Conservation (phyloP, 2,888 invertebrate species). For the Drosophila diplacantha region DNA sequence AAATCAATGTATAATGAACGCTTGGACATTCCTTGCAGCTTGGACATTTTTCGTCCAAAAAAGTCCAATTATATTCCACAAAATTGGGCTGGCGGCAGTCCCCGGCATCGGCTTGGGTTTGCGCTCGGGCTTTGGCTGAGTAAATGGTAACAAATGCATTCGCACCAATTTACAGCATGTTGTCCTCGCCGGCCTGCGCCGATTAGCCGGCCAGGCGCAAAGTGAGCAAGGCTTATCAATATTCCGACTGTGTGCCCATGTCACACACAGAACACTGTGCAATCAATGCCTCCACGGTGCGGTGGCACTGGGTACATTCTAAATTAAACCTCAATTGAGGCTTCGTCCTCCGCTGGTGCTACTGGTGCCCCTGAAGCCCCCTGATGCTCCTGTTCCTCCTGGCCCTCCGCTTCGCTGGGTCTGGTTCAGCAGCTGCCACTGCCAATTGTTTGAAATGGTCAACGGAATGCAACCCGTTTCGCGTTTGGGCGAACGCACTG, state of each 20-base stretch:
- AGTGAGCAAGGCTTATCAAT: conserved; percentile 68
- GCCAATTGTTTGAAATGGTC: conserved; percentile 74
- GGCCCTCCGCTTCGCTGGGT: conserved; percentile 11
- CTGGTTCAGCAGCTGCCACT: conserved; percentile 45
- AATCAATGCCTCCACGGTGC: conserved; percentile 47
- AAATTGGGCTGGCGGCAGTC: conserved; percentile 20
- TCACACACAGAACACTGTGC: conserved; percentile 47
- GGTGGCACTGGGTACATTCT: conserved; percentile 59
- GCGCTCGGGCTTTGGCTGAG: conserved; percentile 8
- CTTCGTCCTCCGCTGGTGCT: conserved; percentile 42
- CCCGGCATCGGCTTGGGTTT: not conserved
- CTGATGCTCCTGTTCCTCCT: conserved; percentile 3
- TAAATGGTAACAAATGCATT: conserved; percentile 71
- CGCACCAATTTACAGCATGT: conserved; percentile 66
- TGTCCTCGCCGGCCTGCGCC: conserved; percentile 29
- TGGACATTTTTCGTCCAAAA: conserved; percentile 4
- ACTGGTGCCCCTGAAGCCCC: conserved; percentile 3
- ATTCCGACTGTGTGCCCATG: conserved; percentile 70
- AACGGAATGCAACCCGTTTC: conserved; percentile 76
- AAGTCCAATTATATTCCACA: conserved; percentile 7
- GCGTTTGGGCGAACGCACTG: conserved; percentile 49
- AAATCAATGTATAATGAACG: conserved; percentile 6
- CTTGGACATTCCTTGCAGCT: not conserved
- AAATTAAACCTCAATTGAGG: conserved; percentile 69
- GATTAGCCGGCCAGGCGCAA: conserved; percentile 50